Percentiles rank a stretch among this genome's conserved stretches.
Conservation (phyloP, 1,140 invertebrate genomes). For the Cryptotermes secundus region DNA sequence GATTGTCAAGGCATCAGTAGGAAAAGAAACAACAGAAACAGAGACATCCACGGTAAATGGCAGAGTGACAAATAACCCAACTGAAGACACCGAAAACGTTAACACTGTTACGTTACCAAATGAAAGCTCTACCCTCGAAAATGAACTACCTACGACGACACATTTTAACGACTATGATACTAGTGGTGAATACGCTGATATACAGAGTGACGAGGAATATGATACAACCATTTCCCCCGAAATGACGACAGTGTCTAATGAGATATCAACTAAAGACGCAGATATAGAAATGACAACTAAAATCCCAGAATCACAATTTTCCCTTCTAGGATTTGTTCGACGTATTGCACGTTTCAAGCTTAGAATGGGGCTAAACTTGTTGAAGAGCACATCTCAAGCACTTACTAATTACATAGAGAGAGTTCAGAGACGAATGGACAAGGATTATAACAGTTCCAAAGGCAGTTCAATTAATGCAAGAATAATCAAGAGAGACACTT, state of each 20-base stretch:
- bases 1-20: no score
- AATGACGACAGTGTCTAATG: neutral
- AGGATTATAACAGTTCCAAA: slow-evolving; percentile 27
- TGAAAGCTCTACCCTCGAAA: neutral
- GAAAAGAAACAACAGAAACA: neutral
- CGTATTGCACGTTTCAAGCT: slow-evolving; percentile 54
- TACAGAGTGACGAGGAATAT: neutral
- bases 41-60: neutral
- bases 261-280: neutral
- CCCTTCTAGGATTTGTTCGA: slow-evolving; percentile 50
- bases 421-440: slow-evolving; percentile 53
- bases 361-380: slow-evolving; percentile 50
- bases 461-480: neutral
- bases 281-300: neutral
- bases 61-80: neutral
- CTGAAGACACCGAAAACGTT: neutral
- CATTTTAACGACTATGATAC: neutral
- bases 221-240: neutral
- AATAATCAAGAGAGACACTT: neutral
- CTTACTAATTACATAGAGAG: slow-evolving; percentile 53
- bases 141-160: neutral
- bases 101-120: neutral
- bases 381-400: slow-evolving; percentile 53
- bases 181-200: neutral
- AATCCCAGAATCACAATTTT: slow-evolving; percentile 39